phyloP scores from a whole-genome alignment of 2,888 invertebrate species.

The Lissonota sp. region DNA sequence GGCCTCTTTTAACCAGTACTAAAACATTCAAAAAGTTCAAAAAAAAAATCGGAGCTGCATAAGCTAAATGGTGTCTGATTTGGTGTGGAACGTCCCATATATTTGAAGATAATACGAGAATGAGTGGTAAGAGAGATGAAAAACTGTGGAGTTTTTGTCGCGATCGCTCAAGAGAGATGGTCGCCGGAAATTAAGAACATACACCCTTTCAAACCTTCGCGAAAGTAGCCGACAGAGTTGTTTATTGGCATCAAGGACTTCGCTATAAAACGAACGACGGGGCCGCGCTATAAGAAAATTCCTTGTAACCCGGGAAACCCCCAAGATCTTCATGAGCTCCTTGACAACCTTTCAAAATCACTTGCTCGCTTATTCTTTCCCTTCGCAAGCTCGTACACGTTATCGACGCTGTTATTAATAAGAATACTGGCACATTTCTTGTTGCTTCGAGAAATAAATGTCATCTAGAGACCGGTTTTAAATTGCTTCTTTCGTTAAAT shows the following conservation, averaged over 20 bases:
- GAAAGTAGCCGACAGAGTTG: not conserved
- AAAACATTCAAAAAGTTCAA: no score
- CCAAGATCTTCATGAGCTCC: not conserved
- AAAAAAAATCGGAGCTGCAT: no score
- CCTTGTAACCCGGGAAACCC: not conserved
- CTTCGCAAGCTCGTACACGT: not conserved
- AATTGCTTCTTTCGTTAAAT: not conserved
- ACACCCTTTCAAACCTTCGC: not conserved
- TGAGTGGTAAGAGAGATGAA: conserved; percentile 4
- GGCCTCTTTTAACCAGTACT: no score
- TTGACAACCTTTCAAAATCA: not conserved
- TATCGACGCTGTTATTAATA: not conserved
- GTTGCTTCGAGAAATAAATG: not conserved
- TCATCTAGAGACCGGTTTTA: not conserved
- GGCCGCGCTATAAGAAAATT: conserved; percentile 27
- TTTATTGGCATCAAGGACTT: conserved; percentile 25
- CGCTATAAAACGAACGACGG: conserved; percentile 22
- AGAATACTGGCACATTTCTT: not conserved
- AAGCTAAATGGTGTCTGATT: no score
- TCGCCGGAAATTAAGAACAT: conserved; percentile 43
- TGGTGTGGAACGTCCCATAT: no score
- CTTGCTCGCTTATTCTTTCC: not conserved
- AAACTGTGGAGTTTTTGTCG: not conserved
- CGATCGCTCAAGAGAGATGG: conserved; percentile 19
- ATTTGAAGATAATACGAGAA: conserved; percentile 4